Base-by-base conservation (phyloP, 1,140 invertebrate genomes). In the Zeugodacus cucurbitae region DNA sequence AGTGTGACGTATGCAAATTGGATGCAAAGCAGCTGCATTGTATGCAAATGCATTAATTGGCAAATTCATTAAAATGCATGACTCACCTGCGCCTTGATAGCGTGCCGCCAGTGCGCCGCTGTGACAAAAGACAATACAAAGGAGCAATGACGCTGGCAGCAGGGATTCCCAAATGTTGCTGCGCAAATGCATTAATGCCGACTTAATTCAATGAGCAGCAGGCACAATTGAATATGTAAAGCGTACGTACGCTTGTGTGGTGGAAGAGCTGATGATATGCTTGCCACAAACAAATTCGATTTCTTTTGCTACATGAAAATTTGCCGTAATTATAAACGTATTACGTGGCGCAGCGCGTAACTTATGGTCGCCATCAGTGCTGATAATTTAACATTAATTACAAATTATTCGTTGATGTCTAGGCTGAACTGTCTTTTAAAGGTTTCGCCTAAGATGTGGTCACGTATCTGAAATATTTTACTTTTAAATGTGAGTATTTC, bases 1-100 rank as follows among this genome's bases (percentile, higher is more conserved):
- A 41, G 67, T 32, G 29, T 41, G 7, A 17, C 32, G 17, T 2
- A 20, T 41, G 67, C 34, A 74, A 74, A 74, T 74, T n/a, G n/a
- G n/a, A 74, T 74, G 67, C 67, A 74, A 41, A 74, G 67, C 67
- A 74, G 41, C 67, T 74, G 67, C 20, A 74, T 37, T 74, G 32
- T 74, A 74, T 74, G 67, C 34, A 74, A 74, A 74, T 74, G 32
- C 41, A 74, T 74, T 74, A 74, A 74, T 74, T 74, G 67, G 67
- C 67, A 41, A 74, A 74, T 74, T 41, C 67, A 74, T 74, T 74
- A 74, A 74, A 74, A 74, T 74, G 32, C 67, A 74, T 74, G 34
- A 74, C 67, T 74, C 14, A 37, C 67, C 67, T 74, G 67, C 34
- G 67, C 34, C 67, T 74, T 74, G 67, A 41, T 41, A 32, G 34